These are phyloP conservation scores for Notechis scutatus DNA, from an alignment of 2,113 vertebrate genomes.

Conservation along the genomic window DNA sequence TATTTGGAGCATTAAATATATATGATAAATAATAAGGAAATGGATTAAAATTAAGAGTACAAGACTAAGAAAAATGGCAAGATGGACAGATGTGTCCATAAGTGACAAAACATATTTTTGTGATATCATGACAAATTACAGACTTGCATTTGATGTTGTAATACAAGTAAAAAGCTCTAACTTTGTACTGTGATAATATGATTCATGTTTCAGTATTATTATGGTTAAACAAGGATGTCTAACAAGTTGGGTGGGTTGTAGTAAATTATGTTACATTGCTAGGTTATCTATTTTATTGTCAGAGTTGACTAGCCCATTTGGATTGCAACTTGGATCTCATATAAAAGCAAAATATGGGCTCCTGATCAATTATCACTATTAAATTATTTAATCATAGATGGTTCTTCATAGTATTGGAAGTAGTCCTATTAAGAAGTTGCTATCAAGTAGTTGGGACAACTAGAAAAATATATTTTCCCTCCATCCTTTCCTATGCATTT, in stretches of 20 bases:
- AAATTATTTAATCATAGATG: background rate
- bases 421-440: background rate
- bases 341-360: background rate
- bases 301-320: background rate
- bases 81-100: background rate
- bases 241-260: background rate
- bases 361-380: background rate
- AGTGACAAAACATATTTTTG: background rate
- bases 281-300: background rate
- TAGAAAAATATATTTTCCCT: background rate
- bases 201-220: background rate
- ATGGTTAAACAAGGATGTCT: background rate
- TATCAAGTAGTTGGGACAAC: background rate
- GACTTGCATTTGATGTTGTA: background rate
- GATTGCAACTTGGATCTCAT: background rate
- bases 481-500: background rate
- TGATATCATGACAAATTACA: background rate
- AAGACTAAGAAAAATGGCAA: background rate
- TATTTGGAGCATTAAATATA: background rate
- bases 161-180: background rate
- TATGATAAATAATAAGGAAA: background rate
- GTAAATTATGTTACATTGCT: background rate
- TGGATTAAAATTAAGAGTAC: background rate
- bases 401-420: background rate
- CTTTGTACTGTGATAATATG: background rate